Evolutionary conservation across 2,888 invertebrate species (phyloP).

Genomic region (Monopis laevigella): DNA sequence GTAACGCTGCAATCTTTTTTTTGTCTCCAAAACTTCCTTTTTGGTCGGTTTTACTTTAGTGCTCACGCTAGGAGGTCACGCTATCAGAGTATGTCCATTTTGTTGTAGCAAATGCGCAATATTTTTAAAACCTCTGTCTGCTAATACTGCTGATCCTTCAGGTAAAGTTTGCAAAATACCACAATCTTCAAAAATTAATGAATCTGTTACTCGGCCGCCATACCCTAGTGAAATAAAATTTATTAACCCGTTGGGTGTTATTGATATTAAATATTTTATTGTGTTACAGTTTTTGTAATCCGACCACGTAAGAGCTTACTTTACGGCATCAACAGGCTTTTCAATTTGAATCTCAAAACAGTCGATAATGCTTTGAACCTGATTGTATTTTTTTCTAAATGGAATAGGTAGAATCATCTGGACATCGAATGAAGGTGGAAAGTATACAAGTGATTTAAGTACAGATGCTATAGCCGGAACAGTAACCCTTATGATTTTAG

Average conservation of each 20-base stretch:
- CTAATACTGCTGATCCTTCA: no score
- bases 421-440: slow-evolving; percentile 12
- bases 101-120: no score
- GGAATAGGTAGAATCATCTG: slow-evolving; percentile 16
- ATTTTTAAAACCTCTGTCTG: no score
- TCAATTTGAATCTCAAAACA: no score
- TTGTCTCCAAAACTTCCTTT: slow-evolving; percentile 4
- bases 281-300: no score
- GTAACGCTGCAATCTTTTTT: slow-evolving; percentile 15
- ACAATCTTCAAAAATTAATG: slow-evolving; percentile 12
- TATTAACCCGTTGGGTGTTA: slow-evolving; percentile 8
- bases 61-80: no score
- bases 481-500: slow-evolving; percentile 14
- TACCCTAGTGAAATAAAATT: no score
- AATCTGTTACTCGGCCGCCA: slow-evolving; percentile 12
- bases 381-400: slow-evolving; percentile 16
- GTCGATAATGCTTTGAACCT: slow-evolving; percentile 17
- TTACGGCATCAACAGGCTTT: no score
- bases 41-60: no score
- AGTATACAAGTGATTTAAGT: slow-evolving; percentile 11
- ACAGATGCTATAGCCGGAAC: slow-evolving; percentile 12
- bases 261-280: slow-evolving; percentile 17
- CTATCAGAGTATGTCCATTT: no score
- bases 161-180: slow-evolving; percentile 13
- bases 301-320: no score